Evolutionary conservation across 1,140 invertebrate genomes (phyloP).

Genomic region (Drosophila pruinosa): DNA sequence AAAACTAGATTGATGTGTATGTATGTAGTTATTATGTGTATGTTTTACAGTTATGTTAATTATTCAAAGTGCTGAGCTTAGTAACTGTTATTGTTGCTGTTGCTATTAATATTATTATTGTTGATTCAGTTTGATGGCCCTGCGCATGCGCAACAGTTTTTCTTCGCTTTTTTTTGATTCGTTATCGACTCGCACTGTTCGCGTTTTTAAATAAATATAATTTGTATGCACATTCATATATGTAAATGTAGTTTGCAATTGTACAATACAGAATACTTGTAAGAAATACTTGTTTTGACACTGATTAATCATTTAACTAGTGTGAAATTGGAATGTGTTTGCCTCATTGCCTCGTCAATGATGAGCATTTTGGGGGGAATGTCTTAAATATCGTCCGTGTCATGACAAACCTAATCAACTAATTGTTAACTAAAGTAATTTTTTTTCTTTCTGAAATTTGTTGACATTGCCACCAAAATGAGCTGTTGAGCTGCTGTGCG

Average conservation of each 20-base stretch:
- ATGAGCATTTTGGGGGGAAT: slow-evolving; percentile 9
- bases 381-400: neutral
- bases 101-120: slow-evolving; percentile 1
- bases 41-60: slow-evolving; percentile 19
- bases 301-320: slow-evolving; percentile 41
- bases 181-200: slow-evolving; percentile 12
- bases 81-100: slow-evolving; percentile 32
- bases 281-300: slow-evolving; percentile 51
- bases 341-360: slow-evolving; percentile 31
- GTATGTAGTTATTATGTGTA: slow-evolving; percentile 1
- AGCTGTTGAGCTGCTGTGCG: slow-evolving; percentile 9
- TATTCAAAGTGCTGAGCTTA: slow-evolving; percentile 31
- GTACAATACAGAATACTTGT: slow-evolving; percentile 48
- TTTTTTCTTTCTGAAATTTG: neutral
- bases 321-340: slow-evolving; percentile 31
- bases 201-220: slow-evolving; percentile 25
- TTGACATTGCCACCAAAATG: slow-evolving; percentile 23
- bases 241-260: slow-evolving; percentile 16
- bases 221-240: slow-evolving; percentile 22
- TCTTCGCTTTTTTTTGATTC: too few species aligned
- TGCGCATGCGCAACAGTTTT: slow-evolving; percentile 9
- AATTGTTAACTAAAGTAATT: neutral
- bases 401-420: neutral
- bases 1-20: slow-evolving; percentile 29
- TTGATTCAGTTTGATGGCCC: slow-evolving; percentile 30